A percentile compares a stretch with the other conserved stretches of the same genome.
Evolutionary conservation across 2,797 vertebrate genomes (phyloP).

Genomic region (Choloepus didactylus): DNA sequence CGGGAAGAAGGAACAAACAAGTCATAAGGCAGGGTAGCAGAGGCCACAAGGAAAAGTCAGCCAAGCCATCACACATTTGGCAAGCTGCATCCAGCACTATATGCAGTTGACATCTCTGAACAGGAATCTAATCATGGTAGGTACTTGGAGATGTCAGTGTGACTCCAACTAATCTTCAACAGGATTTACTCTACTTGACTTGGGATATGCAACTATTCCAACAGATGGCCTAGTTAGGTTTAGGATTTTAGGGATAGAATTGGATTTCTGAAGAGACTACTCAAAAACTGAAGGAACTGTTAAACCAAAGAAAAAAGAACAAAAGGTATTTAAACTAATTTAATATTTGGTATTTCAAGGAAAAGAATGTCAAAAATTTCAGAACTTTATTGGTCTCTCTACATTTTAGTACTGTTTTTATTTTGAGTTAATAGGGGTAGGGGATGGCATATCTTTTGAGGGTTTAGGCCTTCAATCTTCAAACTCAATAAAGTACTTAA

Average conservation of each 20-base stretch:
- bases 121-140: fast-evolving
- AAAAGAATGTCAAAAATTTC: background rate
- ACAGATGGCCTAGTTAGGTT: background rate
- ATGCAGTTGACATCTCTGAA: fast-evolving
- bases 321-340: background rate
- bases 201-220: background rate
- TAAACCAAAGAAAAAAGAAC: background rate
- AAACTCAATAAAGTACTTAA: background rate
- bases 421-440: background rate
- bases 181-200: background rate
- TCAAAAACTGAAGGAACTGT: background rate
- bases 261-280: background rate
- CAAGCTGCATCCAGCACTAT: fast-evolving
- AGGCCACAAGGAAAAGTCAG: background rate
- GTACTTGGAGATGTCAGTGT: fast-evolving
- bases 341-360: background rate
- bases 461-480: background rate
- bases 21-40: background rate
- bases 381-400: background rate
- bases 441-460: background rate
- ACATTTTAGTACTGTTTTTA: background rate
- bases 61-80: too few species aligned
- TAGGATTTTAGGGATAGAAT: fast-evolving
- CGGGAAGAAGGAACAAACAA: background rate
- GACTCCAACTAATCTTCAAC: fast-evolving